These are phyloP conservation scores for Cydia fagiglandana DNA, from an alignment of 1,140 invertebrate genomes.

Conservation along the genomic window DNA sequence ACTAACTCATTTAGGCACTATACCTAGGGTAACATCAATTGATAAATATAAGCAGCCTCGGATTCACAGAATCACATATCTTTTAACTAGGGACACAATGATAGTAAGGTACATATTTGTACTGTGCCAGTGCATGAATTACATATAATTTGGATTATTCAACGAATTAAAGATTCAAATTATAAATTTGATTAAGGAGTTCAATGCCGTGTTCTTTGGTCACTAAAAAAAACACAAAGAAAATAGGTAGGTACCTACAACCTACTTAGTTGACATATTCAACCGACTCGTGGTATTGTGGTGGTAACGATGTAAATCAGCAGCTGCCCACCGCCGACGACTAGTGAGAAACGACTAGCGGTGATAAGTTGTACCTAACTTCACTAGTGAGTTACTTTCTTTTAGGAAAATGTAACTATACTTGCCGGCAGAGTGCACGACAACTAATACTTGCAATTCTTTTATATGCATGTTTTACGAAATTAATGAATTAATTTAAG, in stretches of 20 bases:
- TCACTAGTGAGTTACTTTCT: neutral
- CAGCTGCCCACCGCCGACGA: neutral
- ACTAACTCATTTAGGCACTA: conserved; percentile 4
- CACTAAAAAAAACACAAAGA: neutral
- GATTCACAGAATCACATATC: conserved; percentile 8
- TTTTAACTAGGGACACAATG: conserved; percentile 2
- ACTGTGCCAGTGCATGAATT: conserved; percentile 13
- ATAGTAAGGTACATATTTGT: conserved; percentile 6
- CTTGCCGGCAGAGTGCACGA: too few relatives aligned
- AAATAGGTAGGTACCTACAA: neutral
- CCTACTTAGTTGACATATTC: neutral
- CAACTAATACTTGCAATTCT: neutral
- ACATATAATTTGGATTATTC: neutral
- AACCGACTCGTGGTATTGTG: neutral
- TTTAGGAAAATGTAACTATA: neutral
- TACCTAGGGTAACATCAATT: conserved; percentile 20
- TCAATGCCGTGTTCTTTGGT: conserved; percentile 9
- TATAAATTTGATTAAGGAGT: neutral
- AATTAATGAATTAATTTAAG: too few relatives aligned
- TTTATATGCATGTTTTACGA: too few relatives aligned
- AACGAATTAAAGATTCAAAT: neutral
- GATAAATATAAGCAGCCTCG: conserved; percentile 16
- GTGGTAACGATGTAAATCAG: neutral
- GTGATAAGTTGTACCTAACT: too few relatives aligned
- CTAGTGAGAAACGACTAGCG: too few relatives aligned